Evolutionary conservation across 2,113 vertebrate species (phyloP).

Genomic region (Myocastor coypus): DNA sequence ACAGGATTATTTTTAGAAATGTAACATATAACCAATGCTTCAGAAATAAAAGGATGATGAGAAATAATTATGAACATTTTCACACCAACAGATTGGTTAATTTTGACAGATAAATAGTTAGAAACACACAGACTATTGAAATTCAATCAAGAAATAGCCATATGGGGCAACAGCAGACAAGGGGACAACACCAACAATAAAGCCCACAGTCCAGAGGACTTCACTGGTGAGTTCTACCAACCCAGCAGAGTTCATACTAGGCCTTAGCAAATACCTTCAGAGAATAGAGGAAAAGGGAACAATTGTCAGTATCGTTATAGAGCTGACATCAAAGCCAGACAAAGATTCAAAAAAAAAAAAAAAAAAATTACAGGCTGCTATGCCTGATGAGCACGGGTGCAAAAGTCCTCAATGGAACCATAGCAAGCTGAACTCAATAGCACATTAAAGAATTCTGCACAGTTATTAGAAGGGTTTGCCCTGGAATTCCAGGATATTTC

Average conservation of each 20-base stretch:
- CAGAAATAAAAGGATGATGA: background rate
- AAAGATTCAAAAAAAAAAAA: background rate
- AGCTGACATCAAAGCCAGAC: background rate
- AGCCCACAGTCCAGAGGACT: background rate
- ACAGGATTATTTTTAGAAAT: slow-evolving; percentile 21
- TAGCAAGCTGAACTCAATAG: background rate
- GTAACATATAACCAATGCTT: background rate
- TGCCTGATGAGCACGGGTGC: background rate
- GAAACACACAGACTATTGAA: background rate
- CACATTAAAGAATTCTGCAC: too few species aligned
- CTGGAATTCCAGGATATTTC: background rate
- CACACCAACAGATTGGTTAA: background rate
- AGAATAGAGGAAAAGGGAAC: background rate
- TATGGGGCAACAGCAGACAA: background rate
- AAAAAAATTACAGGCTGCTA: background rate
- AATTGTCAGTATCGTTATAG: background rate
- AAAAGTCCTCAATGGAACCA: background rate
- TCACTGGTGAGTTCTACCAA: background rate
- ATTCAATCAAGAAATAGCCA: background rate
- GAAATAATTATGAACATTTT: background rate
- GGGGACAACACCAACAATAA: background rate
- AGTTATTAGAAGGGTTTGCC: background rate
- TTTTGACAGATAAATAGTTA: background rate
- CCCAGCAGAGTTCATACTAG: background rate
- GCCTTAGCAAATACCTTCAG: background rate